A percentile compares a stretch with the other conserved stretches of the same genome.
Evolutionary conservation across 2,797 vertebrate genomes (phyloP).

Genomic region (Phoxinus dragarum): DNA sequence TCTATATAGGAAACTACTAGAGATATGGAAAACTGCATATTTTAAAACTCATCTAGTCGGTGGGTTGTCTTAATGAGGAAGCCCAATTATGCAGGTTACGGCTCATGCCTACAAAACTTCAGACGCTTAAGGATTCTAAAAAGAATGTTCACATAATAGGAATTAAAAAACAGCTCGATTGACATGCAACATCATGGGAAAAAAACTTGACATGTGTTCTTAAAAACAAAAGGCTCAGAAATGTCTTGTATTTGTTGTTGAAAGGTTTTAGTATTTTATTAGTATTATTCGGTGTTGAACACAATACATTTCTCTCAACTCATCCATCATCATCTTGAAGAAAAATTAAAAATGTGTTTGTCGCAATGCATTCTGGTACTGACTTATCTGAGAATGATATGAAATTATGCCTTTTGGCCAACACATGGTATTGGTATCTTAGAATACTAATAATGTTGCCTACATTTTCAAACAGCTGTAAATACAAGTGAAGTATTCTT

Average conservation of each 20-base stretch:
- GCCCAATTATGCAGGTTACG: constrained; percentile 1
- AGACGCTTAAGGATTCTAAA: background rate
- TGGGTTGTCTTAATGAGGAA: constrained; percentile 7
- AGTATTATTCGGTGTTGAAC: background rate
- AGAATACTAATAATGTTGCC: background rate
- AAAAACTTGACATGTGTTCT: background rate
- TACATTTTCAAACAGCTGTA: background rate
- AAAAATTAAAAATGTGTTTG: background rate
- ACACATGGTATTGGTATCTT: background rate
- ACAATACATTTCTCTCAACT: background rate
- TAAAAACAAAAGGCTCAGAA: background rate
- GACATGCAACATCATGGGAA: background rate
- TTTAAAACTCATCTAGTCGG: background rate
- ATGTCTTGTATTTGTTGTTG: background rate
- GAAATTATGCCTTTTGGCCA: background rate
- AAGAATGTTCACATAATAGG: background rate
- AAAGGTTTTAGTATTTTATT: background rate
- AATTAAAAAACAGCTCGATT: background rate
- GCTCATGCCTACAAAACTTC: background rate
- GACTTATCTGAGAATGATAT: background rate
- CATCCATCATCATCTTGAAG: background rate
- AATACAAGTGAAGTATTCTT: background rate
- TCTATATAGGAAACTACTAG: background rate
- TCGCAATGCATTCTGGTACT: background rate
- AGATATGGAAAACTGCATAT: constrained; percentile 17